Conservation (phyloP, 1,140 invertebrate genomes). For the Neotoxoptera formosana region DNA sequence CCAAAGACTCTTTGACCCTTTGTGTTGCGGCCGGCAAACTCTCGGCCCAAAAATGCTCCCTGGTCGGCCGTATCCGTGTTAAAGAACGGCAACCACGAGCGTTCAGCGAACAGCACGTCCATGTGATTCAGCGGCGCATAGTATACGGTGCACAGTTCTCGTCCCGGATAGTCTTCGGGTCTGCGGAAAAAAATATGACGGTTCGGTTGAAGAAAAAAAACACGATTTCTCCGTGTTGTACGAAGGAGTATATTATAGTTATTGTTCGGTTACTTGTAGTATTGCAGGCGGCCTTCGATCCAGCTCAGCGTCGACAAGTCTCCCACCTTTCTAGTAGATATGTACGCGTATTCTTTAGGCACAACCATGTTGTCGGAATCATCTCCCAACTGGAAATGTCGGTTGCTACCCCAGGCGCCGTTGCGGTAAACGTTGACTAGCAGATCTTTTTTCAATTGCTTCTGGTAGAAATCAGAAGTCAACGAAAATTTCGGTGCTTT, state of each 20-base stretch:
- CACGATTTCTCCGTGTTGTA: neutral
- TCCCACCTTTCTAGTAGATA: slow-evolving; percentile 79
- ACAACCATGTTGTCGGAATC: slow-evolving; percentile 66
- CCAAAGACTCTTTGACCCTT: slow-evolving; percentile 89
- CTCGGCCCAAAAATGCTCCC: slow-evolving; percentile 80
- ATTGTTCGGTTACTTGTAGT: slow-evolving; percentile 65
- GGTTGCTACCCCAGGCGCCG: slow-evolving; percentile 65
- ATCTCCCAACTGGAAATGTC: slow-evolving; percentile 75
- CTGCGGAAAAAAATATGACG: neutral
- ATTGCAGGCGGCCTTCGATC: slow-evolving; percentile 72
- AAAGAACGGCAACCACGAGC: slow-evolving; percentile 80
- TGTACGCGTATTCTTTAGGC: slow-evolving; percentile 74
- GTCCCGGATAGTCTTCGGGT: neutral
- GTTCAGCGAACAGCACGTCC: slow-evolving; percentile 96
- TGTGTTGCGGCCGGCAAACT: slow-evolving; percentile 86
- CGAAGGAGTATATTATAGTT: neutral
- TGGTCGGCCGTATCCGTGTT: slow-evolving; percentile 88
- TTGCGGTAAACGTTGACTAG: slow-evolving; percentile 63
- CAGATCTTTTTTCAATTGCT: slow-evolving; percentile 65
- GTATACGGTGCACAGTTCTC: slow-evolving; percentile 83
- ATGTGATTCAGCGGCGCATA: slow-evolving; percentile 95
- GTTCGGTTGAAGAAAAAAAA: neutral
- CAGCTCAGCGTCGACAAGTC: slow-evolving; percentile 86
- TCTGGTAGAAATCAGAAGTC: slow-evolving; percentile 59
- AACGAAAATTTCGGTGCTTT: slow-evolving; percentile 65